Percentiles rank a stretch among this genome's conserved stretches.
phyloP scores from a whole-genome alignment of 1,140 invertebrate genomes.

The Ctenoplectra terminalis region DNA sequence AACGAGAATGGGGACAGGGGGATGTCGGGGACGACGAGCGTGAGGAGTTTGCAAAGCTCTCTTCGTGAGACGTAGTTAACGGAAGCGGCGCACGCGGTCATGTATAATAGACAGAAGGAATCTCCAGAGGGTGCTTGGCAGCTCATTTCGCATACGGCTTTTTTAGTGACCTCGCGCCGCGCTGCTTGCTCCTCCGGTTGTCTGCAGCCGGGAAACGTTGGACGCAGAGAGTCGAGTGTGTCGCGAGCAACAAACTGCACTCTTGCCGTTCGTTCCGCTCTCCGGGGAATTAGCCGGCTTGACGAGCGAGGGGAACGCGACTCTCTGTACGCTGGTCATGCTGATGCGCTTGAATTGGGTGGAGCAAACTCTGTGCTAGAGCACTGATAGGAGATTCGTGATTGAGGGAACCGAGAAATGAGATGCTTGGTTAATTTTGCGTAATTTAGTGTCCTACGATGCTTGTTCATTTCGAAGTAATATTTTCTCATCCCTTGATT shows the following conservation, averaged over 20 bases:
- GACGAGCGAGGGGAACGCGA: neutral
- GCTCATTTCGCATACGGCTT: constrained; percentile 77
- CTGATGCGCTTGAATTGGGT: neutral
- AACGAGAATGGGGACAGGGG: neutral
- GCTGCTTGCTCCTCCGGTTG: neutral
- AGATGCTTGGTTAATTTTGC: neutral
- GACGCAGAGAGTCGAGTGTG: constrained; percentile 21
- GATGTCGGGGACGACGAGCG: constrained; percentile 58
- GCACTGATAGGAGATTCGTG: neutral
- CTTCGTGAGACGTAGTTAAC: constrained; percentile 76
- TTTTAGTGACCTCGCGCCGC: constrained; percentile 52
- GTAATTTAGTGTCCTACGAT: too few relatives aligned
- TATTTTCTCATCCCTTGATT: too few relatives aligned
- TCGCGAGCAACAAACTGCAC: constrained; percentile 13
- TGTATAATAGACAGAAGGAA: constrained; percentile 77
- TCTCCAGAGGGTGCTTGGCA: constrained; percentile 75
- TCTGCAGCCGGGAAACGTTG: neutral
- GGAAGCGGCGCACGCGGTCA: constrained; percentile 59
- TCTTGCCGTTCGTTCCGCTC: neutral
- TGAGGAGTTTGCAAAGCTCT: constrained; percentile 80
- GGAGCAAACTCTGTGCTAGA: neutral
- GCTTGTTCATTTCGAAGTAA: too few relatives aligned
- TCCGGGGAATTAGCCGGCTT: neutral
- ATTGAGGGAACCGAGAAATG: neutral
- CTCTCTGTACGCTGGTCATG: neutral